Base-by-base conservation (phyloP, 2,113 vertebrate species). In the Neotoma lepida region DNA sequence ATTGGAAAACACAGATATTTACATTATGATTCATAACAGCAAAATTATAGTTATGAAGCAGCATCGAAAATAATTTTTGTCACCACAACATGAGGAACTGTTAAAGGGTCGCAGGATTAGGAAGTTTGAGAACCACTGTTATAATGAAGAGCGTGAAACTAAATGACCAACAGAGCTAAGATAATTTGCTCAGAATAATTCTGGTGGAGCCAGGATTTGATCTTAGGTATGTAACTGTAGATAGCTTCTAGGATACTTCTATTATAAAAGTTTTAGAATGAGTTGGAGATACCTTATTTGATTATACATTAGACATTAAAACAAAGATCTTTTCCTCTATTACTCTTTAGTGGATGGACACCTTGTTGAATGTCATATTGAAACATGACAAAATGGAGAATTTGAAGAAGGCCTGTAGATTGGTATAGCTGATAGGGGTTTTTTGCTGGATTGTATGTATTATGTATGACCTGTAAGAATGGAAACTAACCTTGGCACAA, bases 101-200 rank as follows among this genome's bases (percentile, higher is more conserved):
- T 26, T 26, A 81, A 39, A 78, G 4, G 17, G 17, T 39, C 2
- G 12, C n/a, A 28, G n/a, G 12, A 24, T 81, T 82, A 58, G n/a
- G 54, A 82, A 58, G 35, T 13, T 28, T 58, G 78, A 20, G 39
- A 28, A 30, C 81, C 61, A 58, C 61, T 84, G 91, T 86, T 94
- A n/a, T 87, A 56, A 66, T 66, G 51, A 95, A 89, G 93, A 88
- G 66, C 58, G 10, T 71, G 70, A 93, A 92, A 68, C 18, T 74
- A 66, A 93, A 78, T 77, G 76, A 66, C 74, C 71, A 54, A 77
- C 63, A n/a, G 77, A 92, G 22, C 56, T 86, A 39, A 92, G 95
- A 33, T 82, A 71, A 66, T 89, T 24, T 87, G 33, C 44, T 71
- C 74, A 74, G 56, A 90, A 58, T 61, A 78, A 61, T 63, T 64